Evolutionary conservation across 2,888 invertebrate genomes (phyloP).

Genomic region (Spicauda simplicius): DNA sequence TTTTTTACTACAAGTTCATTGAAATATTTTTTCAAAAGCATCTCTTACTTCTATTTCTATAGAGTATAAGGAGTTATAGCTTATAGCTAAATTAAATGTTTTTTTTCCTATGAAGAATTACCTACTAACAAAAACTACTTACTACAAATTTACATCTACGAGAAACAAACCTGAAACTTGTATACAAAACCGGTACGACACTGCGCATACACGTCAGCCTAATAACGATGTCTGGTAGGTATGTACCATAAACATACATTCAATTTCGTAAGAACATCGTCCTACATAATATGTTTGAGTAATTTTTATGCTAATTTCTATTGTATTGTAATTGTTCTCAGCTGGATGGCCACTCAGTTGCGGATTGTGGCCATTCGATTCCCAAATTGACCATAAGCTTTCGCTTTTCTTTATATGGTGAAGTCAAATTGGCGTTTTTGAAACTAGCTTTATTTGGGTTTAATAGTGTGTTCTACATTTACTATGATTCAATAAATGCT

Average conservation of each 20-base stretch:
- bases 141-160: too few species aligned
- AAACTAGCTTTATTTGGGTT: conserved; percentile 10
- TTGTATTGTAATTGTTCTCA: conserved; percentile 45
- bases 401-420: conserved; percentile 24
- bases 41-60: too few species aligned
- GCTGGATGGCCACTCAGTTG: conserved; percentile 39
- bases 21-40: too few species aligned
- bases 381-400: conserved; percentile 28
- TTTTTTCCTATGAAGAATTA: too few species aligned
- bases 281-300: conserved; percentile 22
- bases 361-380: conserved; percentile 14
- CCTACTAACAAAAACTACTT: too few species aligned
- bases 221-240: neutral
- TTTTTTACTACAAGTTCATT: too few species aligned
- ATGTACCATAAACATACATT: neutral
- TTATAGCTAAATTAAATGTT: too few species aligned
- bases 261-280: conserved; percentile 7
- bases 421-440: conserved; percentile 2
- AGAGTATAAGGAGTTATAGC: too few species aligned
- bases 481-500: too few species aligned
- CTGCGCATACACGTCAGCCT: neutral
- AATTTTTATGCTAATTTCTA: conserved; percentile 43
- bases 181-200: neutral
- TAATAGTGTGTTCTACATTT: neutral
- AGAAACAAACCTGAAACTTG: too few species aligned